Conservation (phyloP, 2,888 invertebrate genomes). For the Spatulosminthurus flaviceps region DNA sequence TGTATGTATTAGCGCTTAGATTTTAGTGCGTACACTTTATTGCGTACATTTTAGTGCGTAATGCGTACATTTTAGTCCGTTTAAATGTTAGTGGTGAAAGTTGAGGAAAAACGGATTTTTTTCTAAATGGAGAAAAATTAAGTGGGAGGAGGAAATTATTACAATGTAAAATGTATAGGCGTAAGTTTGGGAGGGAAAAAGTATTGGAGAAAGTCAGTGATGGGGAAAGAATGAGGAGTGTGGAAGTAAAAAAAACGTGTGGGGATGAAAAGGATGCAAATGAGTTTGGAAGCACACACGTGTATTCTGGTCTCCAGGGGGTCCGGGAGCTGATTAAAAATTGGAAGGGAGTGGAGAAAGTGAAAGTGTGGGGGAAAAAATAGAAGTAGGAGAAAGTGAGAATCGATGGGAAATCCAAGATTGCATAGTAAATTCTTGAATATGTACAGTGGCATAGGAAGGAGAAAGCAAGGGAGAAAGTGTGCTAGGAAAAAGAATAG, state of each 20-base stretch:
- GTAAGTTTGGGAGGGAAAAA: too few relatives aligned
- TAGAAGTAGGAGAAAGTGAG: not conserved
- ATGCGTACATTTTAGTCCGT: too few relatives aligned
- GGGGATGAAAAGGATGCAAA: not conserved
- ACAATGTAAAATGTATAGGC: too few relatives aligned
- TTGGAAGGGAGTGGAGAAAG: not conserved
- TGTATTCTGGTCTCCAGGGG: not conserved
- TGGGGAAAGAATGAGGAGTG: not conserved
- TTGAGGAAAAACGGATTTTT: too few relatives aligned
- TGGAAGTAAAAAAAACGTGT: not conserved
- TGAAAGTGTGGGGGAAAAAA: not conserved
- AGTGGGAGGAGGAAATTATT: too few relatives aligned
- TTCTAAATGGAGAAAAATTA: too few relatives aligned
- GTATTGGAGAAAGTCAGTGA: not conserved
- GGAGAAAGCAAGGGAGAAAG: too few relatives aligned
- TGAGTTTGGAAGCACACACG: not conserved
- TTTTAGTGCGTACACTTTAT: too few relatives aligned
- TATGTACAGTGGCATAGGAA: not conserved
- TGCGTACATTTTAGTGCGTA: too few relatives aligned
- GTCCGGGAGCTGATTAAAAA: slow-evolving; percentile 8
- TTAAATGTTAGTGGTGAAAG: too few relatives aligned
- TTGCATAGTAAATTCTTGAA: not conserved
- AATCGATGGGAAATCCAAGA: slow-evolving; percentile 10
- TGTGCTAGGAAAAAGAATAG: not conserved
- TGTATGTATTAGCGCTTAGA: too few relatives aligned